A percentile compares a stretch with the other conserved stretches of the same genome.
Evolutionary conservation across 2,888 invertebrate species (phyloP).

Genomic region (Spisula subtruncata): DNA sequence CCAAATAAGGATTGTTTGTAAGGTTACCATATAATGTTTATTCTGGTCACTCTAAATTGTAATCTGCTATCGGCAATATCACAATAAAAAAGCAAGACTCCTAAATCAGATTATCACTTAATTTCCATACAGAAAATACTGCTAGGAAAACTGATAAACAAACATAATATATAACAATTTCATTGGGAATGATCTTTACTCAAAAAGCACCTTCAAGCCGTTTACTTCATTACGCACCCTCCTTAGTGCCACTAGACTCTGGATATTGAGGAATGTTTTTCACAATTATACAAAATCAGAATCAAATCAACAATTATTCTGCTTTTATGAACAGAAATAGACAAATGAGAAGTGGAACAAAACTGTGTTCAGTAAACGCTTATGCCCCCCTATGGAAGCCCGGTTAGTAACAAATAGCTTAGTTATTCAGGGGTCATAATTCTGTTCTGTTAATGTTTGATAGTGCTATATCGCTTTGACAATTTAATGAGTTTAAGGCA

Average conservation of each 20-base stretch:
- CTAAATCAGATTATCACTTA: constrained; percentile 6
- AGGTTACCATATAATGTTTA: neutral
- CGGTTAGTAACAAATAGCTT: too few relatives aligned
- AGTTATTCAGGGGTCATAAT: too few relatives aligned
- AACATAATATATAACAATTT: neutral
- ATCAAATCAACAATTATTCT: too few relatives aligned
- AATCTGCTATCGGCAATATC: neutral
- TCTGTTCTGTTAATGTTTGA: too few relatives aligned
- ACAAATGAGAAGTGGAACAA: neutral
- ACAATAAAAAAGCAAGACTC: neutral
- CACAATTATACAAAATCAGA: constrained; percentile 6
- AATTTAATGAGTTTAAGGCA: too few relatives aligned
- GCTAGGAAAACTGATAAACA: neutral
- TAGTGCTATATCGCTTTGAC: too few relatives aligned
- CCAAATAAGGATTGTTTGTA: too few relatives aligned
- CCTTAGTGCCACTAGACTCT: too few relatives aligned
- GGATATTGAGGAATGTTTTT: too few relatives aligned
- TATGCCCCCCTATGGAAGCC: too few relatives aligned
- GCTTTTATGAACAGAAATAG: neutral
- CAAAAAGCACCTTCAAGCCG: neutral
- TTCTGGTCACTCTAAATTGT: neutral
- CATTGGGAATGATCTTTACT: neutral
- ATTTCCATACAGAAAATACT: neutral
- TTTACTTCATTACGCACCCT: too few relatives aligned
- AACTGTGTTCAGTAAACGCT: too few relatives aligned